phyloP scores from a whole-genome alignment of 2,113 vertebrate genomes.

The Bucco capensis region DNA sequence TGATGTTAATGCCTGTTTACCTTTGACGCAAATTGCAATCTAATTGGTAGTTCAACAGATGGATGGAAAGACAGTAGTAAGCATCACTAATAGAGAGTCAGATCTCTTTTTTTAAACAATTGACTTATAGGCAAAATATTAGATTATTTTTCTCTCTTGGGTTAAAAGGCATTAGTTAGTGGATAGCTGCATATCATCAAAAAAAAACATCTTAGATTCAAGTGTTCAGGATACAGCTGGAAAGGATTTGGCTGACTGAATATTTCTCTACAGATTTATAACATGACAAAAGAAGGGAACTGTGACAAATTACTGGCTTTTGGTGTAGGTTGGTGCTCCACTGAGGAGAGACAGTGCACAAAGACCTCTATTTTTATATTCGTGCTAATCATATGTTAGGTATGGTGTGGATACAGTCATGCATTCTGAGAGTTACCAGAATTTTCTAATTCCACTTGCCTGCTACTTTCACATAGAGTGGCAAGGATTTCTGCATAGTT shows the following conservation, averaged over 20 bases:
- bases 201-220: neutral
- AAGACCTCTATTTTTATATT: neutral
- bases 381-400: neutral
- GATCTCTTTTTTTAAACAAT: neutral
- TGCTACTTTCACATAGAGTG: neutral
- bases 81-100: neutral
- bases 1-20: slow-evolving; percentile 29
- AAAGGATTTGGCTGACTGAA: slow-evolving; percentile 24
- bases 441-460: neutral
- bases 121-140: slow-evolving; percentile 33
- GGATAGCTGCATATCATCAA: neutral
- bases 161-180: slow-evolving; percentile 6
- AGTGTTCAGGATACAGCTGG: slow-evolving; percentile 15
- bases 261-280: slow-evolving; percentile 22
- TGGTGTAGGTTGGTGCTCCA: neutral
- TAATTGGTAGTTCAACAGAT: slow-evolving; percentile 46
- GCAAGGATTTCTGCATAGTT: neutral
- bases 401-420: neutral
- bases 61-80: neutral
- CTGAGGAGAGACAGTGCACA: neutral
- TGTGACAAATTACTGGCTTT: neutral
- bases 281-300: neutral
- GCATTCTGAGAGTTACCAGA: neutral
- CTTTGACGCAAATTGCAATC: slow-evolving; percentile 32
- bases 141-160: slow-evolving; percentile 16